Conservation (phyloP, 1,140 invertebrate genomes). For the Thaumatotibia leucotreta region DNA sequence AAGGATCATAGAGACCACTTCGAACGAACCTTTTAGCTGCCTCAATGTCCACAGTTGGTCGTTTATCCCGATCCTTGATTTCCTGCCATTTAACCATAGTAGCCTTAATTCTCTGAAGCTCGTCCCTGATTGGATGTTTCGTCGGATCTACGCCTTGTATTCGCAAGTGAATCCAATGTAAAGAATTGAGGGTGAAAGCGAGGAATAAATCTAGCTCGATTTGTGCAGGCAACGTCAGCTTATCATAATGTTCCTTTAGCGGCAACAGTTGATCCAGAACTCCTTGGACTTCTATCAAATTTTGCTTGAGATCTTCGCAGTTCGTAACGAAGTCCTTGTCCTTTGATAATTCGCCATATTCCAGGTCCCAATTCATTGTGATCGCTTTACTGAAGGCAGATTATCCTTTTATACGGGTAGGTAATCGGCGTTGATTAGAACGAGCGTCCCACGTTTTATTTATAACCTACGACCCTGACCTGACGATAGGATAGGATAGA, state of each 20-base stretch:
- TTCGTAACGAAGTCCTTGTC: slow-evolving; percentile 70
- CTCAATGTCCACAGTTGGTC: slow-evolving; percentile 75
- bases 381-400: background rate
- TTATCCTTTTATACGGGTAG: background rate
- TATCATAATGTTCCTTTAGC: slow-evolving; percentile 64
- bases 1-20: slow-evolving; percentile 76
- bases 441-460: slow-evolving; percentile 6
- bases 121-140: slow-evolving; percentile 76
- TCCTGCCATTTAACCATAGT: slow-evolving; percentile 78
- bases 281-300: slow-evolving; percentile 73
- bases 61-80: slow-evolving; percentile 75
- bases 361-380: slow-evolving; percentile 46
- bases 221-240: slow-evolving; percentile 74
- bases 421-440: slow-evolving; percentile 9
- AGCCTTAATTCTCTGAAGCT: slow-evolving; percentile 77
- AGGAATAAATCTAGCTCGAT: slow-evolving; percentile 80
- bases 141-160: slow-evolving; percentile 77
- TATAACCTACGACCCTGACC: slow-evolving; percentile 13
- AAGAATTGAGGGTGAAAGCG: slow-evolving; percentile 77
- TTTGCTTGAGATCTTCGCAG: slow-evolving; percentile 69
- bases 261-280: slow-evolving; percentile 66
- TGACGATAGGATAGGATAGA: background rate
- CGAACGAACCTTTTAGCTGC: slow-evolving; percentile 78
- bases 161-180: slow-evolving; percentile 79
- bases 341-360: slow-evolving; percentile 51